A percentile compares a stretch with the other conserved stretches of the same genome.
These are phyloP conservation scores for Cinclus mexicanus DNA, from an alignment of 2,113 vertebrate species.

Conservation along the genomic window DNA sequence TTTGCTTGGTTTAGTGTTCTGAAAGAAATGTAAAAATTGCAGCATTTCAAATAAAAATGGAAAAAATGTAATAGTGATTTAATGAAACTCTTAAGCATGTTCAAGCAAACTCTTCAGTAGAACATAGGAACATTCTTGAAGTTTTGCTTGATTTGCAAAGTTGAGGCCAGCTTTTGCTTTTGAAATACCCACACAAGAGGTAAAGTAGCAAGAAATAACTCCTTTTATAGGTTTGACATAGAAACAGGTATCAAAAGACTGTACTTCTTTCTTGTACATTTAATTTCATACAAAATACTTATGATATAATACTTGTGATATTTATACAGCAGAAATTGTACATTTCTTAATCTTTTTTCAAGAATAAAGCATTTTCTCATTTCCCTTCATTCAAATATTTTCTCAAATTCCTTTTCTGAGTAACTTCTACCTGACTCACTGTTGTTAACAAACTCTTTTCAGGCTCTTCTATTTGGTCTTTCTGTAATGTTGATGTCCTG, in stretches of 20 bases:
- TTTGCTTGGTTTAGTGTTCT: background rate
- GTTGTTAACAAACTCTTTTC: background rate
- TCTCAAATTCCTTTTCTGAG: background rate
- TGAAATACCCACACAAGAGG: background rate
- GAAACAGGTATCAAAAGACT: background rate
- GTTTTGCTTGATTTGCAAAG: background rate
- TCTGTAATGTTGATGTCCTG: background rate
- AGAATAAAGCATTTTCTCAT: background rate
- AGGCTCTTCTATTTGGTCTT: background rate
- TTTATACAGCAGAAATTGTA: background rate
- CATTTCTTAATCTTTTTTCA: background rate
- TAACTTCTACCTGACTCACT: background rate
- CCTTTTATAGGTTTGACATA: background rate
- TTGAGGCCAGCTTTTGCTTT: background rate
- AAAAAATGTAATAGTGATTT: background rate
- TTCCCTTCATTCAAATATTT: background rate
- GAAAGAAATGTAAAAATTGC: background rate
- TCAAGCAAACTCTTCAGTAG: background rate
- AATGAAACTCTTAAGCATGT: background rate
- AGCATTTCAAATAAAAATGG: background rate
- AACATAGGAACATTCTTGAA: background rate
- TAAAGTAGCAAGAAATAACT: background rate
- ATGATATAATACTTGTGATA: background rate
- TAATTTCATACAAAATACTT: background rate
- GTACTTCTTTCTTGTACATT: background rate